These are phyloP conservation scores for Nebria salina DNA, from an alignment of 2,888 invertebrate species.

Conservation along the genomic window DNA sequence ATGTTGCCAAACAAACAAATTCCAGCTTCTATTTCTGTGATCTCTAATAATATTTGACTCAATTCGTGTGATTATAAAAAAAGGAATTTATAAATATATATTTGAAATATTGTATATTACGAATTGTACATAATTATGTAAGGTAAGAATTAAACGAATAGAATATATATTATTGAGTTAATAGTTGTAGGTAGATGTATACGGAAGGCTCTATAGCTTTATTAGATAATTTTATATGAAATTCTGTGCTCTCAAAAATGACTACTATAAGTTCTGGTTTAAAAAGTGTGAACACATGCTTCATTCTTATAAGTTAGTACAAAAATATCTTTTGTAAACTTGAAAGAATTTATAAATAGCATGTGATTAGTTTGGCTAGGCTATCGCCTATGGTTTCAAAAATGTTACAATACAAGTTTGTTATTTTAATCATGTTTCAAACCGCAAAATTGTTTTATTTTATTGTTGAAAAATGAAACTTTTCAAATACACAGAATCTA, in stretches of 20 bases:
- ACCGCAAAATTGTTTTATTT: conserved; percentile 43
- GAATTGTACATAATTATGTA: conserved; percentile 61
- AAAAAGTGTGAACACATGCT: conserved; percentile 9
- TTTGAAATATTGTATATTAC: conserved; percentile 62
- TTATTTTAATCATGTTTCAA: conserved; percentile 42
- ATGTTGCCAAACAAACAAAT: conserved; percentile 48
- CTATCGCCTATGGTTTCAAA: conserved; percentile 30
- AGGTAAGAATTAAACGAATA: conserved; percentile 53
- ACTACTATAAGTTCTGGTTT: not conserved
- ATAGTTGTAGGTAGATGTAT: conserved; percentile 49
- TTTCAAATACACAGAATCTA: conserved; percentile 39
- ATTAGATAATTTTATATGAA: conserved; percentile 46
- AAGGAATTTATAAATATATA: conserved; percentile 54
- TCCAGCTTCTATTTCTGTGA: conserved; percentile 63
- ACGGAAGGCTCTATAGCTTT: conserved; percentile 46
- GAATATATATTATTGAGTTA: conserved; percentile 50
- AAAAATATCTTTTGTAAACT: conserved; percentile 41
- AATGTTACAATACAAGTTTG: conserved; percentile 43
- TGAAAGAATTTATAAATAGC: conserved; percentile 23
- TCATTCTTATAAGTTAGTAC: conserved; percentile 27
- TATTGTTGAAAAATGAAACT: conserved; percentile 24
- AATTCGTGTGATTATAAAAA: conserved; percentile 48
- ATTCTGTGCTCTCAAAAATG: conserved; percentile 31
- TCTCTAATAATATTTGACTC: conserved; percentile 57
- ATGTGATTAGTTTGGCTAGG: conserved; percentile 23